Evolutionary conservation across 2,888 invertebrate species (phyloP), one percentile per base, ranked within the genome.

Genomic region (Micropterix aruncella): DNA sequence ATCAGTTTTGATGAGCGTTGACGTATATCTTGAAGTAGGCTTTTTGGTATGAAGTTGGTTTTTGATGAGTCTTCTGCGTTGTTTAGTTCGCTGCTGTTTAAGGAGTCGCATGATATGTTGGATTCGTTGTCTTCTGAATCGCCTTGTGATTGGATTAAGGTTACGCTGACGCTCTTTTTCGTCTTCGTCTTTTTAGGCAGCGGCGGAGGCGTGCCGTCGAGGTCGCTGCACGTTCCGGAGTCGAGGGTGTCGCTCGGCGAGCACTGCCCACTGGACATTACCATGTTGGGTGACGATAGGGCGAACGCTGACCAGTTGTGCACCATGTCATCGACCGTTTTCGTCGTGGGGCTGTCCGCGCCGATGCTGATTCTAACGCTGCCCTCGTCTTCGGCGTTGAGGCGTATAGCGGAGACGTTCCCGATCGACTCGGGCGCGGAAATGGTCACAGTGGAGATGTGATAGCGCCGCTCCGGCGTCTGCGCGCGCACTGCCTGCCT

Each of bases 171-270:
- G 38, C 61, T 62, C 62, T 66, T 67, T 58, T 69, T 73, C 5
- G 71, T 61, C 27, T 66, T 70, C 59, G 79, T 80, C 66, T 80
- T 81, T 53, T 78, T 78, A 16, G 78, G 73, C 49, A 80, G 65
- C 2, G 82, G 81, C 3, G 77, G 76, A 44, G 83, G 80, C 16
- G 81, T 82, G 37, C 79, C 77, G 55, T 88, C 87, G 54, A 87
- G 70, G 62, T 88, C 88, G 59, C 86, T 87, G 64, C 88, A 86
- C 27, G 87, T 88, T 40, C 88, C 88, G 46, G 87, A 88, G 63
- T 88, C 88, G 49, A 87, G 60, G 1, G 86, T 87, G 56, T 87
- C 87, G 55, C 81, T 84, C 1, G 87, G 86, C 19, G 87, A 87
- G 56, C 84, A 83, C 57, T 88, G 87, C 1, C 87, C 87, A 57